These are phyloP conservation scores for Dermolepida albohirtum DNA, from an alignment of 2,888 invertebrate species.

Conservation along the genomic window DNA sequence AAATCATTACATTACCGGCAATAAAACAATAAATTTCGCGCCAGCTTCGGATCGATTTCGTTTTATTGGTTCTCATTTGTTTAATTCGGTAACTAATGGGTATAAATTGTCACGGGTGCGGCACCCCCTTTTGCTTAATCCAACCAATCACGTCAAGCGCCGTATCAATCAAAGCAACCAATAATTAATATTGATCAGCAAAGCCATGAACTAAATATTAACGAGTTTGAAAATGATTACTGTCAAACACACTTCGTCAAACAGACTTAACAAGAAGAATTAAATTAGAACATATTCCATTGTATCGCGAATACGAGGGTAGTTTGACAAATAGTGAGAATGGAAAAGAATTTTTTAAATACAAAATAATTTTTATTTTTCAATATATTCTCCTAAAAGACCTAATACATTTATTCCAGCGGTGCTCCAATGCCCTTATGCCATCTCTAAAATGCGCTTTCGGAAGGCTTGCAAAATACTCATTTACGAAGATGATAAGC, in stretches of 20 bases:
- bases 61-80: conserved; percentile 33
- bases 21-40: conserved; percentile 32
- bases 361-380: too few species aligned
- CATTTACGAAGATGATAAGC: too few species aligned
- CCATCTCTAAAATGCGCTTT: too few species aligned
- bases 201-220: conserved; percentile 58
- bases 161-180: conserved; percentile 56
- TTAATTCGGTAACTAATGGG: conserved; percentile 40
- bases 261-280: too few species aligned
- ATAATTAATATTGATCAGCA: conserved; percentile 61
- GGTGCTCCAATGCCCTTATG: too few species aligned
- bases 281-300: background rate
- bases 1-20: conserved; percentile 22
- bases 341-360: too few species aligned
- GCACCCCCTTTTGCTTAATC: conserved; percentile 41
- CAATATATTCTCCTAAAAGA: too few species aligned
- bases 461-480: too few species aligned
- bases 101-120: conserved; percentile 41
- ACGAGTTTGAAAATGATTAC: conserved; percentile 46
- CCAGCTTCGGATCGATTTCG: conserved; percentile 20
- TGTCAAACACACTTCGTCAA: background rate
- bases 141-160: conserved; percentile 50
- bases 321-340: too few species aligned
- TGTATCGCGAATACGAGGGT: background rate
- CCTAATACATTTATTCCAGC: too few species aligned